Base-by-base conservation (phyloP, 2,113 vertebrate species). In the Varanus salvator region DNA sequence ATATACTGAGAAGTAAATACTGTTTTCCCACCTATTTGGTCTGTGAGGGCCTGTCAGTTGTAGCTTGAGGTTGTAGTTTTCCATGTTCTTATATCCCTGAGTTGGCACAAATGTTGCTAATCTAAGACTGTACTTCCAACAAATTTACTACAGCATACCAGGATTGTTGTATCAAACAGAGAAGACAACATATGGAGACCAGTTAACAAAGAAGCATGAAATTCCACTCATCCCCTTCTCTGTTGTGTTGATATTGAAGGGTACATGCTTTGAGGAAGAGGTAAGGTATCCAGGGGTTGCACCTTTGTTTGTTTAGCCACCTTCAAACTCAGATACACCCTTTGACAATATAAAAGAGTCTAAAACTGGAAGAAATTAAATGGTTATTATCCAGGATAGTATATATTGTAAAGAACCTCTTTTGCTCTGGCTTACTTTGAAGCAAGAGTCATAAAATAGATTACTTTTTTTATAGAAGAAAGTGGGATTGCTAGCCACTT, bases 31-130 rank as follows among this genome's bases (percentile, higher is more conserved):
- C 44, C 50, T 3, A 54, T 38, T 85, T 44, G 27, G 64, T 77
- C 50, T 80, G 60, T 23, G 48, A 44, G 82, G 64, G 25, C 8
- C 50, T 90, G 4, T 80, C 82, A 29, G 11, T 38, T 44, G 19
- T n/a, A 71, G n/a, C 75, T 90, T 77, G 60, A 27, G 64, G 78
- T n/a, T 57, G n/a, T 44, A 44, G 38, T 69, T 54, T 85, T 85
- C 38, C 66, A 71, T 54, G 21, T 77, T 38, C 15, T 52, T 69
- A 44, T 69, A 9, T 64, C n/a, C 38, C 31, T 8, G 52, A 44
- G 60, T 69, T 78, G 48, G 57, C 38, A 88, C 50, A 85, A 69
- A 57, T 71, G 75, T 85, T 71, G 50, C n/a, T 90, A 69, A 71
- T 54, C 71, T 85, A 38, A 66, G 11, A 34, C n/a, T 69, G 34